Percentiles rank a stretch among this genome's conserved stretches.
Conservation (phyloP, 2,797 vertebrate species). For the Poecilia gillii region DNA sequence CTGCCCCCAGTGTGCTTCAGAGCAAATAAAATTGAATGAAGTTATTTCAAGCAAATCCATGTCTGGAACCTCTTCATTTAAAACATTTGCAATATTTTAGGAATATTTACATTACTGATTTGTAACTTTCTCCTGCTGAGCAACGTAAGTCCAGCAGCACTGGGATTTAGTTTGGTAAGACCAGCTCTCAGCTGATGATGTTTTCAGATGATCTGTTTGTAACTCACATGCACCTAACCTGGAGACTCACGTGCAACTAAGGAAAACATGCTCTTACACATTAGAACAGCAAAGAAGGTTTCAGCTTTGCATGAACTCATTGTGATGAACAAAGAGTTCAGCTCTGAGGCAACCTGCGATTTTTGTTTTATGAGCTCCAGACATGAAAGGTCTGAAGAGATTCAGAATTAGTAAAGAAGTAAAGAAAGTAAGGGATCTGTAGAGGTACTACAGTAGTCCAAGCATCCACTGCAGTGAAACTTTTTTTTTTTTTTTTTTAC, state of each 20-base stretch:
- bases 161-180: neutral
- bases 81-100: neutral
- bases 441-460: neutral
- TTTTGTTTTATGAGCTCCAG: neutral
- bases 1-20: neutral
- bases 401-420: neutral
- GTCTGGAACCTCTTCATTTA: neutral
- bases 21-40: conserved; percentile 3
- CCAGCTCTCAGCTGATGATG: conserved; percentile 4
- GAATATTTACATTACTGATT: neutral
- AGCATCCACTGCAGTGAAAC: conserved; percentile 4
- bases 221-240: neutral
- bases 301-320: neutral
- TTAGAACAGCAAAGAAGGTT: neutral
- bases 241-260: neutral
- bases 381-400: neutral
- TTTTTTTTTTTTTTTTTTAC: conserved; percentile 26
- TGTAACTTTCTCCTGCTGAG: neutral
- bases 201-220: neutral
- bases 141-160: neutral
- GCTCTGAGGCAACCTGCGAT: neutral
- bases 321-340: neutral
- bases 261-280: neutral
- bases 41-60: neutral
- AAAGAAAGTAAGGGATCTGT: conserved; percentile 4